phyloP scores from a whole-genome alignment of 2,113 vertebrate genomes.

The Perognathus longimembris region DNA sequence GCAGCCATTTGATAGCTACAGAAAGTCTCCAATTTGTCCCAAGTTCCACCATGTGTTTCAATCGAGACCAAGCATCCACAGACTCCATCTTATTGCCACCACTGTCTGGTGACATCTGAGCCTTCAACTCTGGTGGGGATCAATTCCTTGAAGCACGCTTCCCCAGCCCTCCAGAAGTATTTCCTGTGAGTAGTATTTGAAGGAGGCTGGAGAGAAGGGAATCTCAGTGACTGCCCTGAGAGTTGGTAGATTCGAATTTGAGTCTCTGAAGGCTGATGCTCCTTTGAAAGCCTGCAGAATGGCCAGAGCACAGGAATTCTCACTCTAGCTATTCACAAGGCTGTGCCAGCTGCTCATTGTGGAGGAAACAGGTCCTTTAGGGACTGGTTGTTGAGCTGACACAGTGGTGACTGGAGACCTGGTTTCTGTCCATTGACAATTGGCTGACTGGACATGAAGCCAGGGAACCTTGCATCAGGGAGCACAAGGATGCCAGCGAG shows the following conservation, averaged over 20 bases:
- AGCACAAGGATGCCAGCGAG: not conserved
- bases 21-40: not conserved
- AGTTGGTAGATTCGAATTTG: not conserved
- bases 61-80: not conserved
- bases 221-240: not conserved
- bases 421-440: not conserved
- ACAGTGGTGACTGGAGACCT: not conserved
- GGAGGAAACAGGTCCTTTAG: not conserved
- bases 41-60: not conserved
- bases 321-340: too few relatives aligned
- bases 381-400: not conserved
- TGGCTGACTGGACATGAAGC: not conserved
- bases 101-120: not conserved
- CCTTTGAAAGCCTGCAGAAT: not conserved
- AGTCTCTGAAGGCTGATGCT: not conserved
- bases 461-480: not conserved
- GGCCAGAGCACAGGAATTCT: not conserved
- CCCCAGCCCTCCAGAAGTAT: not conserved
- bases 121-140: not conserved
- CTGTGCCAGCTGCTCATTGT: not conserved
- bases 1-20: constrained; percentile 26
- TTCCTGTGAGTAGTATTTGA: not conserved
- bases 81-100: not conserved
- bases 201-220: not conserved
- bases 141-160: not conserved